Evolutionary conservation across 2,888 invertebrate genomes (phyloP).

Genomic region (Melieria picta): DNA sequence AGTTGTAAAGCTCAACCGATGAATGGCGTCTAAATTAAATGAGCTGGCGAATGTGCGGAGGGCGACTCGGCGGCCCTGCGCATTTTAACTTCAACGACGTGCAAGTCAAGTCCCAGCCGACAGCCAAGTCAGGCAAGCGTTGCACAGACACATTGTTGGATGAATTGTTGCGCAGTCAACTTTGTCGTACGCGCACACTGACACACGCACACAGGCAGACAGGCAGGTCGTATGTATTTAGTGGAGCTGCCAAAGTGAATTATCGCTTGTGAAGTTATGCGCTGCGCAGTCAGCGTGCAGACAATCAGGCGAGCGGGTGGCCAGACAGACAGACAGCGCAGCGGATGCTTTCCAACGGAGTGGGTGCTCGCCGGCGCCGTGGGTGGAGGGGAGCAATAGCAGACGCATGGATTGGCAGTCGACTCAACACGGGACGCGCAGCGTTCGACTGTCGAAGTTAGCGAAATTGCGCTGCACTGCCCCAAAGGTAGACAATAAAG

Average conservation of each 20-base stretch:
- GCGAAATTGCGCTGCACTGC: no score
- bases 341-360: no score
- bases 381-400: no score
- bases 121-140: no score
- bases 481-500: neutral
- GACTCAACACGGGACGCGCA: no score
- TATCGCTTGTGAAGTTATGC: constrained; percentile 17
- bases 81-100: no score
- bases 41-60: constrained; percentile 11
- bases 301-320: neutral
- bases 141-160: neutral
- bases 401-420: no score
- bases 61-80: neutral
- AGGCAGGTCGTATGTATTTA: neutral
- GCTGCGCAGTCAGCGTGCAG: neutral
- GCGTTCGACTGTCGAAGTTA: no score
- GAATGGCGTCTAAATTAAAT: constrained; percentile 20
- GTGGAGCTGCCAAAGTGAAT: constrained; percentile 28
- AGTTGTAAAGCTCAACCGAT: constrained; percentile 7
- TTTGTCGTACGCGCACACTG: neutral
- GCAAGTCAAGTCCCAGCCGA: no score
- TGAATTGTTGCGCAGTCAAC: constrained; percentile 6
- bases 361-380: no score
- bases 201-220: neutral
- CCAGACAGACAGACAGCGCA: neutral